Conservation (phyloP, 2,113 vertebrate species). For the Lepisosteus oculatus region DNA sequence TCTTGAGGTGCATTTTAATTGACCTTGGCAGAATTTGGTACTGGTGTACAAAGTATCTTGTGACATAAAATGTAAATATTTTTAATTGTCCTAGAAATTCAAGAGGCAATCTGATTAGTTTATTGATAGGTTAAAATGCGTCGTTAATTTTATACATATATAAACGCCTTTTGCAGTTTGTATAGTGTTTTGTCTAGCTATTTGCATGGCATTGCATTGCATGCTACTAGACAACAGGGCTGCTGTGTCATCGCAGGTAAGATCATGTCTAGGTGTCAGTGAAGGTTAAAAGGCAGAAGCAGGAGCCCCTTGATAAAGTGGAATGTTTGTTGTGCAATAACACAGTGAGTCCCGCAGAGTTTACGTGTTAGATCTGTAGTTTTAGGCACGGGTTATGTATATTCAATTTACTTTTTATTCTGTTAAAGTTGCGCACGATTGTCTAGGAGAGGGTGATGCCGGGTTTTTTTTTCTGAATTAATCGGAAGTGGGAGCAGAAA, state of each 20-base stretch:
- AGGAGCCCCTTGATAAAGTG: neutral
- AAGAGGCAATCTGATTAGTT: neutral
- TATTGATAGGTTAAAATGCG: too few species aligned
- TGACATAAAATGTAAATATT: neutral
- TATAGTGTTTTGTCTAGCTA: neutral
- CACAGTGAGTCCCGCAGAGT: neutral
- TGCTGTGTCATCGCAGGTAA: neutral
- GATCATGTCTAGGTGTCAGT: neutral
- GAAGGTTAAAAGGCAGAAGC: neutral
- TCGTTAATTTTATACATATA: neutral
- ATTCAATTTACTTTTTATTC: slow-evolving; percentile 10
- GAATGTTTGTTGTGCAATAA: neutral
- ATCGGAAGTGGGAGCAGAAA: slow-evolving; percentile 36
- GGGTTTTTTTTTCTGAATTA: slow-evolving; percentile 18
- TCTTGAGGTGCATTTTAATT: neutral
- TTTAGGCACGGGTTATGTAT: neutral
- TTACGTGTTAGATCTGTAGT: neutral
- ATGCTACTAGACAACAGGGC: neutral
- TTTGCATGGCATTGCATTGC: neutral
- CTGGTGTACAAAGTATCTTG: neutral
- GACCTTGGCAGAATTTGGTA: neutral
- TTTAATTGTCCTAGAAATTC: neutral
- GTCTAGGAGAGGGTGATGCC: neutral
- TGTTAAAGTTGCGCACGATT: neutral
- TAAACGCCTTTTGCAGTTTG: neutral